Evolutionary conservation across 2,797 vertebrate species (phyloP), one percentile per base, ranked within the genome.

Genomic region (Kryptopterus vitreolus): DNA sequence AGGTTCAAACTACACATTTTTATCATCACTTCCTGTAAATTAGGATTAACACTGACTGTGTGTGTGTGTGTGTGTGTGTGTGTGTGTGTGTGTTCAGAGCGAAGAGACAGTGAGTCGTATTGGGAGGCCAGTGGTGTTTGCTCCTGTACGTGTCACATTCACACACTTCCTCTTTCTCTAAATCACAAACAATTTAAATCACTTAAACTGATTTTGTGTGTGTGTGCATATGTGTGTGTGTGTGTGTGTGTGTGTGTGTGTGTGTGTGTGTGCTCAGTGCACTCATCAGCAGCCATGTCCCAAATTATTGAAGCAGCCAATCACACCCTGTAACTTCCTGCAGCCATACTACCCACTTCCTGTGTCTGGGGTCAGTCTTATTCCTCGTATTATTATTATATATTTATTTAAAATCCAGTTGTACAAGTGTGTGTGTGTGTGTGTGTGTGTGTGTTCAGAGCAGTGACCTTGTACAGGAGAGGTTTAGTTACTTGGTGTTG

Each of bases 401-500:
- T 68, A 16, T 46, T 8, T 46, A n/a, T 22, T 38, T 33, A 38
- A n/a, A 35, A 38, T 16, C 5, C 3, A 65, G 33, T 1, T 16
- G 1, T 53, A 16, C 1, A 18, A 18, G 13, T 71, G 26, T 71
- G 26, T 71, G 16, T 55, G 33, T 58, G 3, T 73, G 55, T 55
- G 2, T n/a, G 26, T 29, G 43, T 0, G 24, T n/a, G 43, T 38
- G 50, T 35, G 75, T 35, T 61, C 87, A 96, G 95, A 92, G 89
- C 63, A 85, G 84, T 0, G 82, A 88, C 0, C 83, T 61, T 3
- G 89, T 89, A 73, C 90, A 78, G 1, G 96, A 97, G 88, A 94
- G 88, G 84, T 97, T 97, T 90, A 96, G 95, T 20, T 94, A 92
- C 85, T 53, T 96, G 76, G 93, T 97, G 80, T 70, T 97, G 84